Evolutionary conservation across 2,888 invertebrate genomes (phyloP), one percentile per base, ranked within the genome.

Genomic region (Campoplex capitator): DNA sequence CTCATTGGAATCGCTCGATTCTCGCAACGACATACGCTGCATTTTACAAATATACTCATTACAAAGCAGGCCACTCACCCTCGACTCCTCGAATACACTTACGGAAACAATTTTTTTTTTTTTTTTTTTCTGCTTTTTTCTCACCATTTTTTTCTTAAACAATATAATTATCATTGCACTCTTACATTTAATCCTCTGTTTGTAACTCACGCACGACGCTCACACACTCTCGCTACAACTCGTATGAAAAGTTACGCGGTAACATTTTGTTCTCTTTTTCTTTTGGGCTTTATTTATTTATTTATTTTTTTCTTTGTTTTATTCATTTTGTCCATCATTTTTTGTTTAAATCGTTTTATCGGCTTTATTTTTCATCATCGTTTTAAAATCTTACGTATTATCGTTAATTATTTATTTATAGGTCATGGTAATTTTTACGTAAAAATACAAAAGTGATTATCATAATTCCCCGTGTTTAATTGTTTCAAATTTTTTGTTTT

Each of bases 361-460:
- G 80, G 85, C 86, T 85, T 75, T 87, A 83, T 85, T 71, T 71
- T 80, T 83, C n/a, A 58, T 84, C 48, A 54, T 73, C 62, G 48
- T 84, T 86, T 88, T 82, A 58, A 87, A 89, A 87, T 88, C 88
- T 88, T 90, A 89, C 54, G 73, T 87, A 88, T 90, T 88, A 87
- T 87, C 83, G 85, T 88, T 88, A 83, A 74, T 81, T 85, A 80
- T 86, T 23, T 84, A 85, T 88, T 80, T 75, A 86, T 90, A 89
- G 88, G 88, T 89, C 89, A 89, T 87, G 86, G 87, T 80, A 86
- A 80, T 89, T 75, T 71, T 89, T 89, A 90, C 89, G 90, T 89
- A 89, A 92, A 90, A 91, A 92, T 91, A 92, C 91, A 92, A 91
- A 90, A 92, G 90, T 92, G 92, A 92, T 92, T 91, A 92, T 92